Conservation (phyloP, 2,888 invertebrate genomes). For the Lydus trimaculatus region DNA sequence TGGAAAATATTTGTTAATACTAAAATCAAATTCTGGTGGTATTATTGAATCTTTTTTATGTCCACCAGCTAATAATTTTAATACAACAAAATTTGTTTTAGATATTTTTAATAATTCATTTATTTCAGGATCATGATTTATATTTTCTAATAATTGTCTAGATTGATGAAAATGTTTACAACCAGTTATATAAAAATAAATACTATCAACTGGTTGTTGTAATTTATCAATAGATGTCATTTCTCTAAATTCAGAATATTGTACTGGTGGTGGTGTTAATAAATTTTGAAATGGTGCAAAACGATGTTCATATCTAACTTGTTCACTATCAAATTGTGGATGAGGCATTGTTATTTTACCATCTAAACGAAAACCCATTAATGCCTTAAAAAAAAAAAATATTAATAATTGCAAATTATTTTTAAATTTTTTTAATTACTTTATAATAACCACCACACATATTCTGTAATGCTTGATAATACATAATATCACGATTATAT, state of each 20-base stretch:
- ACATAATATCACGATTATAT: constrained; percentile 83
- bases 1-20: constrained; percentile 88
- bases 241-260: constrained; percentile 87
- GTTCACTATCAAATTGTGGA: constrained; percentile 90
- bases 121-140: constrained; percentile 83
- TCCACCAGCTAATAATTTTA: constrained; percentile 90
- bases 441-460: constrained; percentile 96
- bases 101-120: constrained; percentile 85
- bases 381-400: constrained; percentile 68
- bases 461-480: constrained; percentile 91
- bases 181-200: constrained; percentile 79
- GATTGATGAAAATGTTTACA: constrained; percentile 95
- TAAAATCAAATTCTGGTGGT: constrained; percentile 92
- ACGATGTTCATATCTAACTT: constrained; percentile 93
- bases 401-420: constrained; percentile 12
- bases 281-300: constrained; percentile 89
- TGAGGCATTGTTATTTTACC: constrained; percentile 86
- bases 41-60: constrained; percentile 87
- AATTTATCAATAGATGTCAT: constrained; percentile 74
- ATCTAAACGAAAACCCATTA: constrained; percentile 87
- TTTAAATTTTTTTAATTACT: constrained; percentile 61
- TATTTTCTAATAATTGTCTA: constrained; percentile 81
- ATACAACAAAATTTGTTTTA: constrained; percentile 95
- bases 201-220: constrained; percentile 63
- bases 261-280: constrained; percentile 88